Evolutionary conservation across 2,888 invertebrate species (phyloP), one percentile per base, ranked within the genome.

Genomic region (Calameuta pallipes): DNA sequence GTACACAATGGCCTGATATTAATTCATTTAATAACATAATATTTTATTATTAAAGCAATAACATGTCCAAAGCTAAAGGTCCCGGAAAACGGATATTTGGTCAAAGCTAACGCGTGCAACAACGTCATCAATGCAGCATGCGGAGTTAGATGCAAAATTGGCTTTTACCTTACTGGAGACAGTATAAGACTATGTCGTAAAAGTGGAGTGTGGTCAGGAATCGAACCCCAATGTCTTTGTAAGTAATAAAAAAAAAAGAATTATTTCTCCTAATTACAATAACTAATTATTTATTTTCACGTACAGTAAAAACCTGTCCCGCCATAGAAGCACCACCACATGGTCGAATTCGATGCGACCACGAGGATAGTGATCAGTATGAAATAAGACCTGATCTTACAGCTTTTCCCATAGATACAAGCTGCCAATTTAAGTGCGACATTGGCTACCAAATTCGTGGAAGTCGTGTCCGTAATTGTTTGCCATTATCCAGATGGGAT

Each of bases 61-160:
- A 93, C 92, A 34, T 95, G 95, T 85, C 93, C 94, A 0, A 92
- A 92, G 81, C 86, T 95, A 76, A 87, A 86, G 23, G 92, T 94
- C 1, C 95, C 95, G 0, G 92, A 93, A 76, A 93, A 95, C 87
- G 95, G 95, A 6, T 95, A 95, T 88, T 94, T 95, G 86, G 94
- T 95, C 2, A 94, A 94, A 83, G 88, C 87, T 2, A 92, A 92
- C 69, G 92, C 92, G 37, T 95, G 95, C 87, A 93, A 92, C 79
- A 94, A 94, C 84, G 94, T 94, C 11, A 92, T 95, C 75, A 94
- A 95, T 87, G 94, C 95, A n/a, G 95, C 95, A 0, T 95, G 95
- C 89, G 95, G 95, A 0, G 92, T 95, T 11, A 92, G 94, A 73
- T 96, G 95, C 87, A 93, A 93, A 84, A 93, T 94, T 36, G 95